A percentile compares a stretch with the other conserved stretches of the same genome.
Evolutionary conservation across 2,113 vertebrate genomes (phyloP).

Genomic region (Trinectes maculatus): DNA sequence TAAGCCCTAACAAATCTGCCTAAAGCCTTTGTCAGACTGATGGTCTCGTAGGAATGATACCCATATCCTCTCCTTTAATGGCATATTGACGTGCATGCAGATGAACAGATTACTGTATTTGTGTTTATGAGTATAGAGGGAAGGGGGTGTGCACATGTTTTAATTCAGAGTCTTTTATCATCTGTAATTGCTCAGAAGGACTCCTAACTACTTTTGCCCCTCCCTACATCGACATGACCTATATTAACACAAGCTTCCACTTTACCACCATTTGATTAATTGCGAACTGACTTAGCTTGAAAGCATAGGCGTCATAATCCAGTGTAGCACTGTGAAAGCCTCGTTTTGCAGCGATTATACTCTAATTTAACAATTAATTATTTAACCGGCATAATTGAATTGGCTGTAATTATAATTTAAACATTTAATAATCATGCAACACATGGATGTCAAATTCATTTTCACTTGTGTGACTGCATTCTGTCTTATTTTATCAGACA

Average conservation of each 20-base stretch:
- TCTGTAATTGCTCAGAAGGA: conserved; percentile 18
- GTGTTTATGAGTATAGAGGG: conserved; percentile 16
- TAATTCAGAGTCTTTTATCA: conserved; percentile 43
- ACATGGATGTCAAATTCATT: neutral
- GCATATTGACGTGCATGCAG: conserved; percentile 55
- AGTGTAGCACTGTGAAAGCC: neutral
- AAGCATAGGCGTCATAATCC: neutral
- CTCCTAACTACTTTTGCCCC: conserved; percentile 6
- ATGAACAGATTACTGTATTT: conserved; percentile 66
- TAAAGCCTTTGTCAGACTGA: conserved; percentile 47
- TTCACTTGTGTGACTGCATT: neutral
- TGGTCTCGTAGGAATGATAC: conserved; percentile 47
- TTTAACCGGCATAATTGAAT: neutral
- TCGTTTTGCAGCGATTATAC: neutral
- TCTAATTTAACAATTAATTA: neutral
- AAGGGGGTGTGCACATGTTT: conserved; percentile 8
- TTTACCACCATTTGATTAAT: neutral
- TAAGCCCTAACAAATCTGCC: conserved; percentile 61
- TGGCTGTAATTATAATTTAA: neutral
- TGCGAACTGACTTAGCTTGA: conserved; percentile 2
- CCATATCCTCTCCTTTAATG: conserved; percentile 50
- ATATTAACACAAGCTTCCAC: neutral
- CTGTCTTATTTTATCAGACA: conserved; percentile 11
- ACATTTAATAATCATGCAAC: neutral
- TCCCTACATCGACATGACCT: neutral